Evolutionary conservation across 2,113 vertebrate genomes (phyloP).

Genomic region (Neotoma lepida): DNA sequence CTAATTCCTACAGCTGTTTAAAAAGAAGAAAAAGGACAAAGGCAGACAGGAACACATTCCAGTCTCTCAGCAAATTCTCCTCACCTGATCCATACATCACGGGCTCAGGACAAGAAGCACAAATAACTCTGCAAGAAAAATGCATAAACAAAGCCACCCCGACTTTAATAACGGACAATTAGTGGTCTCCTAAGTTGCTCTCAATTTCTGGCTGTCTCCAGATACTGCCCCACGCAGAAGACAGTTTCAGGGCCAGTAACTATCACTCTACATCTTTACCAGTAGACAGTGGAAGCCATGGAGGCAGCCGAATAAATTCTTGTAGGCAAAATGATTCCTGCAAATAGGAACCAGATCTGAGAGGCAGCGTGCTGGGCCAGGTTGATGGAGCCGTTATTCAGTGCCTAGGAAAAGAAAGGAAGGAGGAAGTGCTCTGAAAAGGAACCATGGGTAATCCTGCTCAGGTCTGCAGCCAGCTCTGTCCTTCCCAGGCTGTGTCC

Average conservation of each 20-base stretch:
- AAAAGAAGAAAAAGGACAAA: slow-evolving; percentile 10
- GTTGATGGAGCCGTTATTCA: neutral
- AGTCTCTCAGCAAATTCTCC: neutral
- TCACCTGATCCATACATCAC: neutral
- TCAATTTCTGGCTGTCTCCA: neutral
- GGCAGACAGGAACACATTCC: neutral
- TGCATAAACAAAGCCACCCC: neutral
- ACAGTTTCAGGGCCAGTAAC: neutral
- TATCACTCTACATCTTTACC: neutral
- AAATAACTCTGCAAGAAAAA: slow-evolving; percentile 4
- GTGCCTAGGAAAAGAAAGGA: neutral
- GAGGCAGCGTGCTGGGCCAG: neutral
- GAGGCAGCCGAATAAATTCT: neutral
- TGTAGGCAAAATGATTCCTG: neutral
- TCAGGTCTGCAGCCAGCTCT: neutral
- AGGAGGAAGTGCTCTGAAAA: neutral
- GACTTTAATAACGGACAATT: neutral
- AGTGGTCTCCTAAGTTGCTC: neutral
- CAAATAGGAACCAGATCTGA: neutral
- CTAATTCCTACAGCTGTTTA: slow-evolving; percentile 53
- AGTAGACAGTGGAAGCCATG: neutral
- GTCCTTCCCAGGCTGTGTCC: neutral
- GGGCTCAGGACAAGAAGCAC: slow-evolving; percentile 19
- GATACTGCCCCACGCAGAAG: slow-evolving; percentile 18
- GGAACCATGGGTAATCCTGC: neutral